phyloP scores from a whole-genome alignment of 1,140 invertebrate genomes.

The Monochamus saltuarius region DNA sequence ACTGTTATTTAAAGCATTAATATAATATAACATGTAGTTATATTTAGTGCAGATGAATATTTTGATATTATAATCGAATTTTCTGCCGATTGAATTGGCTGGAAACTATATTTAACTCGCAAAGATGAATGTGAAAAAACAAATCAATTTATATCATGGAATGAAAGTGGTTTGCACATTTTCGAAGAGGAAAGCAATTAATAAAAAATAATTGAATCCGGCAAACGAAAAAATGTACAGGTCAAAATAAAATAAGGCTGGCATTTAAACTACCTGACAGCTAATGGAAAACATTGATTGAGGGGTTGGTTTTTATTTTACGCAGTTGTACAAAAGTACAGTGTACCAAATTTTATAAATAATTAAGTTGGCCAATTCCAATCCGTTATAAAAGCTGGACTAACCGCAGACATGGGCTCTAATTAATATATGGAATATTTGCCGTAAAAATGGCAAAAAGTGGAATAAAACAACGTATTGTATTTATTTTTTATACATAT shows the following conservation, averaged over 20 bases:
- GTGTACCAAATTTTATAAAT: conserved; percentile 24
- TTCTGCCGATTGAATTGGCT: no score
- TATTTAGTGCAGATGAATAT: no score
- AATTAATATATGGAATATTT: conserved; percentile 24
- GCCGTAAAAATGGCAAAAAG: conserved; percentile 11
- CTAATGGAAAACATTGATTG: conserved; percentile 31
- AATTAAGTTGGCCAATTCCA: conserved; percentile 28
- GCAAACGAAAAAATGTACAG: conserved; percentile 3
- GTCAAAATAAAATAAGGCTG: conserved; percentile 15
- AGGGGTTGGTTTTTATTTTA: conserved; percentile 26
- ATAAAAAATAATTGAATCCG: no score
- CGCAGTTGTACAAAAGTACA: conserved; percentile 22
- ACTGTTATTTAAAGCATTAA: no score
- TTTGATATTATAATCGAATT: no score
- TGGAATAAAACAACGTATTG: not conserved
- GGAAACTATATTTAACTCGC: no score
- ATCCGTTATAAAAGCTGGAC: conserved; percentile 24
- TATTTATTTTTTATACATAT: not conserved
- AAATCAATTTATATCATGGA: no score
- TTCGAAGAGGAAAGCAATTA: no score
- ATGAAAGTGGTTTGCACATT: no score
- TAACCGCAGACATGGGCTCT: conserved; percentile 23
- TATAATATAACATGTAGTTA: no score
- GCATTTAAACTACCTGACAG: conserved; percentile 24
- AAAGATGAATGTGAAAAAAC: no score